Conservation (phyloP, 2,113 vertebrate genomes). For the Seriola dumerili region DNA sequence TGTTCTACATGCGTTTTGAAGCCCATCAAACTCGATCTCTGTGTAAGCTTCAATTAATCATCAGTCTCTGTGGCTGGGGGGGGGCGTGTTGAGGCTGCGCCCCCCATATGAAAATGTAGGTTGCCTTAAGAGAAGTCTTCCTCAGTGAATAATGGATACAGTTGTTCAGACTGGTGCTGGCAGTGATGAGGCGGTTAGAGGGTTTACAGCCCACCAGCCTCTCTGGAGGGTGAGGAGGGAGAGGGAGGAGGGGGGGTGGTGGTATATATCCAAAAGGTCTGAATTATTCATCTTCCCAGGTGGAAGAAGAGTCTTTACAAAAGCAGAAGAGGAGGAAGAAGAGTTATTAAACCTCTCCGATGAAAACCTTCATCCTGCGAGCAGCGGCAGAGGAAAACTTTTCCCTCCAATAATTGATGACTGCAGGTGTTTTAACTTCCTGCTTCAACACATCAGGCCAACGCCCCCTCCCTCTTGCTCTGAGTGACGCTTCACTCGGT, state of each 20-base stretch:
- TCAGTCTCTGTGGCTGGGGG: slow-evolving; percentile 16
- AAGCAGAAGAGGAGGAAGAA: slow-evolving; percentile 75
- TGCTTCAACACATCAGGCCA: not conserved
- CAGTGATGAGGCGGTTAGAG: slow-evolving; percentile 95
- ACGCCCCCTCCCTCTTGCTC: not conserved
- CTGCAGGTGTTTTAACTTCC: slow-evolving; percentile 54
- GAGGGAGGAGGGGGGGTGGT: slow-evolving; percentile 63
- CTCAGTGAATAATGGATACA: slow-evolving; percentile 94
- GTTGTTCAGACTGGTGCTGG: slow-evolving; percentile 88
- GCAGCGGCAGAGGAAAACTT: slow-evolving; percentile 10
- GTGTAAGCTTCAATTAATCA: slow-evolving; percentile 66
- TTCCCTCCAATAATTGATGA: slow-evolving; percentile 26
- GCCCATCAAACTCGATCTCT: slow-evolving; percentile 46
- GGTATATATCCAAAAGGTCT: slow-evolving; percentile 87
- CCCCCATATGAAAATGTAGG: slow-evolving; percentile 87
- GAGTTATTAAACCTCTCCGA: slow-evolving; percentile 56
- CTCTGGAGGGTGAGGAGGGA: slow-evolving; percentile 57
- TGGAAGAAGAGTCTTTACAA: slow-evolving; percentile 90
- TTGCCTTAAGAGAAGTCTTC: slow-evolving; percentile 87
- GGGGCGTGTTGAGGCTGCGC: slow-evolving; percentile 38
- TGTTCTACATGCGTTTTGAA: slow-evolving; percentile 52
- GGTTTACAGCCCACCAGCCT: slow-evolving; percentile 91
- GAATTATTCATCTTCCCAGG: slow-evolving; percentile 96
- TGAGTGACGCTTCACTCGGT: too few species aligned
- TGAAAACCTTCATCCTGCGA: slow-evolving; percentile 33